Evolutionary conservation across 2,113 vertebrate species (phyloP).

Genomic region (Pelecanoides urinatrix): DNA sequence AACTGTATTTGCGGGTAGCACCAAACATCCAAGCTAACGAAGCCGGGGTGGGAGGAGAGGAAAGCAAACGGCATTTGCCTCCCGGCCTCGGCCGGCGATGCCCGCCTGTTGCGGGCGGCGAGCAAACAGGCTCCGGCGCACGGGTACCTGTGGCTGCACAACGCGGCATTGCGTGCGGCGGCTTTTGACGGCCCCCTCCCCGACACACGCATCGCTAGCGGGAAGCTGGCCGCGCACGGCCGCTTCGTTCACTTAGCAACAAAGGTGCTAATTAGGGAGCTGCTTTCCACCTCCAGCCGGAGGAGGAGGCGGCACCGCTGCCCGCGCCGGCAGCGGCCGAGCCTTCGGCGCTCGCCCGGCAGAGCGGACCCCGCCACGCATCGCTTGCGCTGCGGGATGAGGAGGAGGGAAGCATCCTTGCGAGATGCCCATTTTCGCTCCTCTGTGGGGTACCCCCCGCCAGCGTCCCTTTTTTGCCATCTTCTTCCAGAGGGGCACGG

Average conservation of each 20-base stretch:
- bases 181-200: conserved; percentile 18
- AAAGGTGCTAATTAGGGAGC: conserved; percentile 81
- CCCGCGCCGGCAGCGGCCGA: fast-evolving
- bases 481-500: not conserved
- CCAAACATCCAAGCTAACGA: not conserved
- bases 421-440: not conserved
- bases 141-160: fast-evolving
- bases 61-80: not conserved
- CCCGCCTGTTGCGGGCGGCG: not conserved
- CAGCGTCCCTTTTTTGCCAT: not conserved
- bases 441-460: not conserved
- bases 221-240: conserved; percentile 66
- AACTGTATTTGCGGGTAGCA: not conserved
- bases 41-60: not conserved
- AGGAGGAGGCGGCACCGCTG: conserved; percentile 65
- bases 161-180: not conserved
- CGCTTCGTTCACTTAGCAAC: conserved; percentile 70
- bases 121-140: not conserved
- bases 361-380: fast-evolving
- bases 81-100: not conserved
- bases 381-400: fast-evolving
- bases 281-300: conserved; percentile 63
- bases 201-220: conserved; percentile 23
- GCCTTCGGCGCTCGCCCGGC: fast-evolving
- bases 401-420: not conserved